These are phyloP conservation scores for Drosophila kuntzei DNA, from an alignment of 2,888 invertebrate genomes.

Conservation along the genomic window DNA sequence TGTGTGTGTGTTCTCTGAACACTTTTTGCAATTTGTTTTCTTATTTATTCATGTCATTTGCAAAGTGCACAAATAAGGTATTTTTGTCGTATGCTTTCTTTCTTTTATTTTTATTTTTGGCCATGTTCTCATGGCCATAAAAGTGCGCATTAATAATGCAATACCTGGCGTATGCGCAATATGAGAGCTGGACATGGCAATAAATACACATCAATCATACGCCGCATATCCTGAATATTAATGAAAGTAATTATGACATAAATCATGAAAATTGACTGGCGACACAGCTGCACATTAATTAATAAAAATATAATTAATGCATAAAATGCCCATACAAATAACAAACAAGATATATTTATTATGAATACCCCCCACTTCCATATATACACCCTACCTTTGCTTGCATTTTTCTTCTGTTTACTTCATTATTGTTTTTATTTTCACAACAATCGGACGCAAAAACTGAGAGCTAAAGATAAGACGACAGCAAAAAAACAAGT, in stretches of 20 bases:
- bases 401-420: constrained; percentile 40
- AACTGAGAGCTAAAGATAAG: constrained; percentile 16
- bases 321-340: constrained; percentile 35
- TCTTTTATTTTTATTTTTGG: constrained; percentile 11
- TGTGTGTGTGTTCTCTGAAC: not conserved
- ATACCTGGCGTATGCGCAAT: constrained; percentile 47
- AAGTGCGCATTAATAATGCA: constrained; percentile 52
- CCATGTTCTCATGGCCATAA: constrained; percentile 20
- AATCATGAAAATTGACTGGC: constrained; percentile 48
- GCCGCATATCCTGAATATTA: constrained; percentile 67
- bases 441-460: constrained; percentile 35
- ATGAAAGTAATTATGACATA: constrained; percentile 57
- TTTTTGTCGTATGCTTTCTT: not conserved
- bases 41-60: constrained; percentile 42
- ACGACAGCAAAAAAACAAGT: constrained; percentile 21
- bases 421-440: constrained; percentile 55
- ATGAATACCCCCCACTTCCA: not conserved
- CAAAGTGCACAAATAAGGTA: constrained; percentile 28
- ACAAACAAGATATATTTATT: constrained; percentile 10
- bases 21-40: constrained; percentile 32
- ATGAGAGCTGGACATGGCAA: constrained; percentile 12
- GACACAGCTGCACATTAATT: constrained; percentile 41
- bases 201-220: constrained; percentile 60
- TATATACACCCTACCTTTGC: not conserved
- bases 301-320: constrained; percentile 49